Evolutionary conservation across 1,140 invertebrate genomes (phyloP).

Genomic region (Neotoxoptera formosana): DNA sequence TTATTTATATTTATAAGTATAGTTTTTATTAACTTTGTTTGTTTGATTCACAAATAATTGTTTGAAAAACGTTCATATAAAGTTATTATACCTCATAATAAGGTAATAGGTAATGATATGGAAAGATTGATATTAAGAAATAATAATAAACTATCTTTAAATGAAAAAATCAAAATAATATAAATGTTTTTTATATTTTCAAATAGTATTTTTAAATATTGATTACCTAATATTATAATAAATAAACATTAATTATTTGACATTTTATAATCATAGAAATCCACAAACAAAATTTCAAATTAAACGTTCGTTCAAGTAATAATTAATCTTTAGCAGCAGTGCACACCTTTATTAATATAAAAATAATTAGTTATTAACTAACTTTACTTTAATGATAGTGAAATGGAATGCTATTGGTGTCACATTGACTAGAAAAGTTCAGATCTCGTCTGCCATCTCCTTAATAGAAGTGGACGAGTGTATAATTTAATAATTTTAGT

Average conservation of each 20-base stretch:
- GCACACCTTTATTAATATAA: neutral
- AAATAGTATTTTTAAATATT: neutral
- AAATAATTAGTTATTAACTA: neutral
- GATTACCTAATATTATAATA: neutral
- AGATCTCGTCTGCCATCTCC: neutral
- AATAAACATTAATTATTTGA: neutral
- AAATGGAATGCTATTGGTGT: neutral
- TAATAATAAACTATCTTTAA: neutral
- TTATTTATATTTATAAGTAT: neutral
- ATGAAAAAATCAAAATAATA: neutral
- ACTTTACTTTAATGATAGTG: neutral
- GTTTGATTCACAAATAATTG: neutral
- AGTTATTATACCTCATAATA: neutral
- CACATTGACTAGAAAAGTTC: neutral
- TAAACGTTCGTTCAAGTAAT: neutral
- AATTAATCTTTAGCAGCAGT: neutral
- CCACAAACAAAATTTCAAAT: neutral
- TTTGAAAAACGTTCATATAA: neutral
- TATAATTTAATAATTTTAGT: constrained; percentile 9
- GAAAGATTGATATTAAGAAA: neutral
- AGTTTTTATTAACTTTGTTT: neutral
- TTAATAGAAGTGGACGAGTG: neutral
- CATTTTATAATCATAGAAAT: neutral
- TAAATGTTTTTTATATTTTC: neutral
- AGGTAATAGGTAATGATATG: neutral